Evolutionary conservation across 2,113 vertebrate species (phyloP).

Genomic region (Fulmarus glacialis): DNA sequence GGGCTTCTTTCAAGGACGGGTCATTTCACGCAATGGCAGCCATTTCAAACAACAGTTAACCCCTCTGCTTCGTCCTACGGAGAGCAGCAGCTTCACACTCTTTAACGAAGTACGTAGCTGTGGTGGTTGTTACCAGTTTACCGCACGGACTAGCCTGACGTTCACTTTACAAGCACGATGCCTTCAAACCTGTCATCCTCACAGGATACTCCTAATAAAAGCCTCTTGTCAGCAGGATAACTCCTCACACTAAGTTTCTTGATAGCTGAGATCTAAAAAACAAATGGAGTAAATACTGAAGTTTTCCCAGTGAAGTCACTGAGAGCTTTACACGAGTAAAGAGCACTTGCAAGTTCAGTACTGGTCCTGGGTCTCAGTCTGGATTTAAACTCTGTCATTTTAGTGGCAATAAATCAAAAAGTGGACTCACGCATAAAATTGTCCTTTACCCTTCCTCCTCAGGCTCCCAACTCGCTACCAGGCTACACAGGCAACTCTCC

Average conservation of each 20-base stretch:
- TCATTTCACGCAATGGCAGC: not conserved
- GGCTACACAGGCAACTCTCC: not conserved
- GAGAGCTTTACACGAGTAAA: not conserved
- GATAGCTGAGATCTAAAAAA: not conserved
- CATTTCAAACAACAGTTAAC: not conserved
- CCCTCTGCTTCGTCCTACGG: not conserved
- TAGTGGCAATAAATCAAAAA: not conserved
- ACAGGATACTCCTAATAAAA: not conserved
- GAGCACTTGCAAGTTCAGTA: not conserved
- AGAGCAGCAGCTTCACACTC: not conserved
- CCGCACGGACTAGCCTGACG: accelerated
- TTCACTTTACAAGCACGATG: accelerated
- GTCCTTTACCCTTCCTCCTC: not conserved
- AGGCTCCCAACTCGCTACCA: not conserved
- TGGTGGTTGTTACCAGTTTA: not conserved
- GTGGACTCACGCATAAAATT: not conserved
- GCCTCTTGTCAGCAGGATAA: not conserved
- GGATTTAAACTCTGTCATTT: not conserved
- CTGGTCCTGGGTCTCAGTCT: not conserved
- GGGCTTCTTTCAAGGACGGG: not conserved
- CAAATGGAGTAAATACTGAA: not conserved
- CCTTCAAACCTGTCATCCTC: not conserved
- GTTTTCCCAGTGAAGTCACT: not conserved
- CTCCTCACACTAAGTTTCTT: not conserved
- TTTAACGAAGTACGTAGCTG: accelerated